Evolutionary conservation across 2,888 invertebrate species (phyloP), one percentile per base, ranked within the genome.

Genomic region (Melieria picta): DNA sequence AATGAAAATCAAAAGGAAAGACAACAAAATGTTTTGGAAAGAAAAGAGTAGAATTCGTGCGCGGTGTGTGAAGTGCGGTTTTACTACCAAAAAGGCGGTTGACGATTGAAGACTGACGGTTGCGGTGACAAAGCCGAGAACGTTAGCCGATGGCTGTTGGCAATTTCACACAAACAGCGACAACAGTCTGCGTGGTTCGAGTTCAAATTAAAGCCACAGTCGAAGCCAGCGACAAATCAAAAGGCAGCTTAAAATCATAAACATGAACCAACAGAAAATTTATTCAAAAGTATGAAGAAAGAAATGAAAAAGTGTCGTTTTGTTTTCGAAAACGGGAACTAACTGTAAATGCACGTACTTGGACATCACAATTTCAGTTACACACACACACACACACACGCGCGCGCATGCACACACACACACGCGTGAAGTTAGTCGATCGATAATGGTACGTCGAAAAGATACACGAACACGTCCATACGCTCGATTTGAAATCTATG

Each of bases 331-430:
- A 52, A 13, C 30, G 55, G 55, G 16, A 62, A 58, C 50, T 62
- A 69, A 69, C 69, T 60, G 67, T 68, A 9, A 61, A 68, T 60
- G 11, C 55, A 56, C 56, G 46, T 13, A 64, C 10, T 30, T 65
- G 62, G 64, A 69, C 42, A 77, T 65, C 64, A 72, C n/a, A 10
- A 72, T 77, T 69, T 73, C 65, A 67, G 48, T 75, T 77, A 65
- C 50, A 72, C 57, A 70, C 55, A 64, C 55, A 69, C 43, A 75
- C 69, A 73, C 72, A 56, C 50, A 65, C n/a, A n/a, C n/a, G n/a
- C 65, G 61, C 30, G 30, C 30, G 30, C 30, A 30, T 30, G 30
- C 30, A 30, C 30, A 30, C 30, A 1, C 30, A 30, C 30, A 30
- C 30, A 30, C 30, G 30, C 30, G 30, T 30, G 30, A 30, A 30